Evolutionary conservation across 2,888 invertebrate genomes (phyloP), one percentile per base, ranked within the genome.

Genomic region (Caradrina kadenii): DNA sequence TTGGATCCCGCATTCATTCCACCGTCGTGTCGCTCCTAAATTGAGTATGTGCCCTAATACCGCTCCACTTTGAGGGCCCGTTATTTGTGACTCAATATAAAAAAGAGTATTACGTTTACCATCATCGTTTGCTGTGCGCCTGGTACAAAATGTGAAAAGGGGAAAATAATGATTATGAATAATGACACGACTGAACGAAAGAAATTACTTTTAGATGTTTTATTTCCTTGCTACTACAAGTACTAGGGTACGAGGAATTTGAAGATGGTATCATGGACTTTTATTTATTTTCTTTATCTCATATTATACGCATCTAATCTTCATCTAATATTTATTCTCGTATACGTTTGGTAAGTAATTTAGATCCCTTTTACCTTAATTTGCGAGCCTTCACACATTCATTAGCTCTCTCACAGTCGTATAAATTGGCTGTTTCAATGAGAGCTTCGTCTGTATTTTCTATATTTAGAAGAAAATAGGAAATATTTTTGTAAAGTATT

Each of bases 11-110:
- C 67, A 80, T 76, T 76, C 61, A 76, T 76, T 79, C 66, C 54
- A 54, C 50, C 48, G 58, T 48, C 67, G 76, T 80, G 68, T 74
- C 39, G 76, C 59, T 50, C 62, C 76, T 52, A 80, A 80, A 80
- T 79, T 76, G 80, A 74, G 75, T 79, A 79, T 79, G 75, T 75
- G 58, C 75, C 56, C 39, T 66, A 66, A 79, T 74, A 65, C 48
- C 75, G 50, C 54, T 54, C 58, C 76, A 17, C 75, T 76, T 76
- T 74, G 75, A 75, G 68, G 17, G 49, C 75, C 26, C 62, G 67
- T 80, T 74, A 62, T 79, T 76, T 75, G 67, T 74, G 75, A 55
- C 76, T 59, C 62, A 66, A 75, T 66, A 76, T 76, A 74, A 75
- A 75, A 63, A 62, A 79, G 68, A 63, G 58, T 31, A 76, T 80